Evolutionary conservation across 1,140 invertebrate species (phyloP), one percentile per base, ranked within the genome.

Genomic region (Trinorchestia longiramus): DNA sequence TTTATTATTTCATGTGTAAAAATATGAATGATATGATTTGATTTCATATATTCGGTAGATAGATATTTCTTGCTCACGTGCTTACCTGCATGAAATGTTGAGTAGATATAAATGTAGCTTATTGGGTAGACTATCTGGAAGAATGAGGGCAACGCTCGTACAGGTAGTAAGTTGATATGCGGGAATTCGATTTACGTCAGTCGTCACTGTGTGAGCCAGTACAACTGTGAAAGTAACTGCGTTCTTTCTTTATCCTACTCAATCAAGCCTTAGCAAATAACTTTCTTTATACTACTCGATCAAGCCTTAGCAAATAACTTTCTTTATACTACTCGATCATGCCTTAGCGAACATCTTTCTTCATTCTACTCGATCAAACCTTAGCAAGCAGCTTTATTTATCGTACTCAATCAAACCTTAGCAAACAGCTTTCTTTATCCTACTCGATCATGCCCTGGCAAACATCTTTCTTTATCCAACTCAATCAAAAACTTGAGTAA

Each of bases 381-480:
- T 77, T 23, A 36, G 62, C 6, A 19, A 53, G 19, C 47, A 19
- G 6, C 36, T 36, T 28, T 77, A 11, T 77, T 77, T 36, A 77
- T 77, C 28, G 15, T 3, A 23, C 15, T 77, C 62, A 77, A 23
- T 36, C 15, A 36, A 77, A 77, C n/a, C n/a, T n/a, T n/a, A n/a
- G n/a, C n/a, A n/a, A n/a, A n/a, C n/a, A n/a, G n/a, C n/a, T 77
- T 77, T 77, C 62, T 77, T 77, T 77, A 77, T 77, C 62, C 62
- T 77, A 23, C 28, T 19, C 11, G 62, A 77, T 77, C 11, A 77
- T 23, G 36, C 28, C 28, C 36, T 23, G 28, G 62, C 6, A 19
- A 53, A 53, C 47, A 19, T 19, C 36, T 36, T 28, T 77, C 62
- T 77, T 77, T 36, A 77, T 77, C 28, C 36, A 36, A 23, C 15